These are phyloP conservation scores for Germaria angustata DNA, from an alignment of 2,888 invertebrate genomes.

Conservation along the genomic window DNA sequence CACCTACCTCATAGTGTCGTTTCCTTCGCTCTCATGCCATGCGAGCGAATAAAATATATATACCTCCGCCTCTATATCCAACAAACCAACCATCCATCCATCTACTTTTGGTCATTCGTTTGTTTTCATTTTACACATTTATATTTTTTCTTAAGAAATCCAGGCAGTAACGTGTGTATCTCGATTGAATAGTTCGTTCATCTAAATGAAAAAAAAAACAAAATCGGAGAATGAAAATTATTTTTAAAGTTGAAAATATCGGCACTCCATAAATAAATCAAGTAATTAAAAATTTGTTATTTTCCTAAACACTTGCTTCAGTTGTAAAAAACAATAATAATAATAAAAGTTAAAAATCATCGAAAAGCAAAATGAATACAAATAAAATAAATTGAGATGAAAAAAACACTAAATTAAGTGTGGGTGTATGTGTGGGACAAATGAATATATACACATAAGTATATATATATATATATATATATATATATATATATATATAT, in stretches of 20 bases:
- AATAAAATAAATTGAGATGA: neutral
- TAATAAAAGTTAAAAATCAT: neutral
- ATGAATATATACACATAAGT: neutral
- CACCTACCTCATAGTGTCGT: neutral
- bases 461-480: neutral
- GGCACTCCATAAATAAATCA: neutral
- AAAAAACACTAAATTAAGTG: neutral
- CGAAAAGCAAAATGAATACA: neutral
- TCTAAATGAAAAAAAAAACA: neutral
- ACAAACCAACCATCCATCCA: neutral
- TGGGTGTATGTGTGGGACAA: neutral
- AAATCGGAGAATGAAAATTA: constrained; percentile 8
- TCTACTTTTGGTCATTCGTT: constrained; percentile 28
- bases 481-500: neutral
- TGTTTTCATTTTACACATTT: constrained; percentile 40
- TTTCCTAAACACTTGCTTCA: too few relatives aligned
- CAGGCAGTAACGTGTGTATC: constrained; percentile 46
- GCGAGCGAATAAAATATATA: neutral
- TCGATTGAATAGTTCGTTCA: constrained; percentile 34
- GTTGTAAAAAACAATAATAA: too few relatives aligned
- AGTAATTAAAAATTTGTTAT: neutral
- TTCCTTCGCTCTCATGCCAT: neutral
- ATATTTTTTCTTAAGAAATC: constrained; percentile 47
- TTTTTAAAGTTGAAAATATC: neutral
- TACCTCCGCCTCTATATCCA: neutral